phyloP scores from a whole-genome alignment of 1,140 invertebrate species.

The Cydia splendana region DNA sequence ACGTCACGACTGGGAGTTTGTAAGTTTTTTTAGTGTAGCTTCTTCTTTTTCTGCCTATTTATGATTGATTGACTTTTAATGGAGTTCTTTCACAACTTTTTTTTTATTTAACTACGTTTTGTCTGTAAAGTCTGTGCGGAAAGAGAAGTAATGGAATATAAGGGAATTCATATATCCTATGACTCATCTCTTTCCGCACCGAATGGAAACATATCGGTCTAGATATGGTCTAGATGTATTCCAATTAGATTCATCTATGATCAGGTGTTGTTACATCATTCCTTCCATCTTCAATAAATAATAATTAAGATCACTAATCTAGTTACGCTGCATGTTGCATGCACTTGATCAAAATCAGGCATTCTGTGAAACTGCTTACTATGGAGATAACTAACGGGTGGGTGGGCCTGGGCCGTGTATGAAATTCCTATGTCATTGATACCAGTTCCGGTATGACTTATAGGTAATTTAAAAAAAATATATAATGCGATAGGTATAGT shows the following conservation, averaged over 20 bases:
- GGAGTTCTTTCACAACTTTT: background rate
- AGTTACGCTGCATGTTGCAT: background rate
- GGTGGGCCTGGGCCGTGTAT: slow-evolving; percentile 1
- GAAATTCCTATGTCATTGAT: slow-evolving; percentile 7
- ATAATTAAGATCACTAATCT: too few species aligned
- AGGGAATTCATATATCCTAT: too few species aligned
- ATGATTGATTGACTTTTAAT: background rate
- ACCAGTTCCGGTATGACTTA: background rate
- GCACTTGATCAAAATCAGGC: background rate
- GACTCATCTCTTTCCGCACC: too few species aligned
- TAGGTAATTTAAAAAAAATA: background rate
- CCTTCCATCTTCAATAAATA: too few species aligned
- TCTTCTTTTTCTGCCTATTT: background rate
- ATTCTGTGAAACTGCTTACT: slow-evolving; percentile 7
- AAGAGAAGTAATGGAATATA: too few species aligned
- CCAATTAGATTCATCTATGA: background rate
- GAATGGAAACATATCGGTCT: too few species aligned
- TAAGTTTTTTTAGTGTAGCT: slow-evolving; percentile 53
- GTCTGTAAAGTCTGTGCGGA: background rate
- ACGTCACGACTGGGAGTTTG: slow-evolving; percentile 52
- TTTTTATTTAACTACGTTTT: too few species aligned
- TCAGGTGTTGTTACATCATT: background rate
- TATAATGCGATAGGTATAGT: background rate
- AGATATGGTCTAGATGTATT: background rate
- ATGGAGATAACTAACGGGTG: slow-evolving; percentile 33